These are phyloP conservation scores for Chaetorhynchus papuensis DNA, from an alignment of 2,113 vertebrate species.

Conservation along the genomic window DNA sequence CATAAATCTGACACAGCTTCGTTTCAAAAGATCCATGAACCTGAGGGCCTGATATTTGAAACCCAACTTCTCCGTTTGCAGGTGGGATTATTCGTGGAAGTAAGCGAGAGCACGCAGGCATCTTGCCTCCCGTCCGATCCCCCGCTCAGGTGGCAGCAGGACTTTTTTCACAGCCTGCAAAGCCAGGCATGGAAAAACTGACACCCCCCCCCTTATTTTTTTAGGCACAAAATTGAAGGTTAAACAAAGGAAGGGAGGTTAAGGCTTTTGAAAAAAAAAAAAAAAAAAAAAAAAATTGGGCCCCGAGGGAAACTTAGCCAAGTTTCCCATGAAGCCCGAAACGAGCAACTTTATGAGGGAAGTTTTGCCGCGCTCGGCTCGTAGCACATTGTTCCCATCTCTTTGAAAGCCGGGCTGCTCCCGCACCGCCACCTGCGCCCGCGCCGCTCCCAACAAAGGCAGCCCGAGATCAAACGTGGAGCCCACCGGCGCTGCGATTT, in stretches of 20 bases:
- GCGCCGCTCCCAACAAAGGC: neutral
- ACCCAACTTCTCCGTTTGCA: conserved; percentile 40
- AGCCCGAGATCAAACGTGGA: neutral
- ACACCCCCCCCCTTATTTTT: neutral
- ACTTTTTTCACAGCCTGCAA: neutral
- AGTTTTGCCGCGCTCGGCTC: conserved; percentile 1
- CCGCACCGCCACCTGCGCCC: neutral
- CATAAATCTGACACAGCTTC: conserved; percentile 48
- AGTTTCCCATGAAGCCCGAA: neutral
- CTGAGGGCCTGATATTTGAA: conserved; percentile 48
- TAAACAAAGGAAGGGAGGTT: conserved; percentile 34
- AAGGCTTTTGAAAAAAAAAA: neutral
- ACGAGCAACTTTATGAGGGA: conserved; percentile 22
- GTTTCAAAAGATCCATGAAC: neutral
- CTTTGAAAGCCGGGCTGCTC: neutral
- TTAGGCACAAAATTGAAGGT: neutral
- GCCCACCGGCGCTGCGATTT: neutral
- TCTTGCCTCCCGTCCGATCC: neutral
- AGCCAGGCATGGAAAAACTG: neutral
- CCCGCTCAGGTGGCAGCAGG: conserved; percentile 44
- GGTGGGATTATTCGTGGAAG: conserved; percentile 60
- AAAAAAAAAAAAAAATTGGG: neutral
- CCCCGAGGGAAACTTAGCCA: conserved; percentile 33
- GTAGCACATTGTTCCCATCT: neutral
- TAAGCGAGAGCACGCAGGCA: conserved; percentile 22